A percentile compares a stretch with the other conserved stretches of the same genome.
These are phyloP conservation scores for Anser brachyrhynchus DNA, from an alignment of 2,113 vertebrate genomes.

Conservation along the genomic window DNA sequence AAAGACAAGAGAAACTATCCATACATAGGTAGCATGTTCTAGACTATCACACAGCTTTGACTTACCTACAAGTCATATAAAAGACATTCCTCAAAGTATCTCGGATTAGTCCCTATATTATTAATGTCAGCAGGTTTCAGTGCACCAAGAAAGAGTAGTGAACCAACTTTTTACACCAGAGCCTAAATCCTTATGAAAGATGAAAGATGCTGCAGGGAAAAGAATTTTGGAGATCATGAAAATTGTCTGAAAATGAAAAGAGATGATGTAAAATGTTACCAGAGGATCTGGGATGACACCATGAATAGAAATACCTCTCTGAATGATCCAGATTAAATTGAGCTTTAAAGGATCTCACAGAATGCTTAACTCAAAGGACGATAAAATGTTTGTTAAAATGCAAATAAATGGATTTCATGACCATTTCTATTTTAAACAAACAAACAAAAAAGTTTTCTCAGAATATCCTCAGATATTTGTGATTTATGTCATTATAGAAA, in stretches of 20 bases:
- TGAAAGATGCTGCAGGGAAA: not conserved
- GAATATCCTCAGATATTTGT: not conserved
- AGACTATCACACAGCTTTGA: not conserved
- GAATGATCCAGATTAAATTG: not conserved
- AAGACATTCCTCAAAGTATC: not conserved
- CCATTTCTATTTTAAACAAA: not conserved
- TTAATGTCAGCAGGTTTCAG: not conserved
- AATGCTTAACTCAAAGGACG: not conserved
- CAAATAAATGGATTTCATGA: not conserved
- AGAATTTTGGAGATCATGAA: not conserved
- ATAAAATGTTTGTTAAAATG: conserved; percentile 6
- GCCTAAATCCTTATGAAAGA: not conserved
- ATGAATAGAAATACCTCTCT: not conserved
- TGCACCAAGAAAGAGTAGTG: not conserved
- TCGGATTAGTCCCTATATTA: not conserved
- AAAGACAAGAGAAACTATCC: not conserved
- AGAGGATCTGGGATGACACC: not conserved
- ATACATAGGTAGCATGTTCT: not conserved
- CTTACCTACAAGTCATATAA: not conserved
- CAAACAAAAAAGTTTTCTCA: not conserved
- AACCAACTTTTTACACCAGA: not conserved
- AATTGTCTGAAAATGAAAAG: not conserved
- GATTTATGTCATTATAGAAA: not conserved
- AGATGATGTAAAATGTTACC: not conserved
- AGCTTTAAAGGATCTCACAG: conserved; percentile 1